phyloP scores from a whole-genome alignment of 1,140 invertebrate genomes.

The Heliconius hermathena region DNA sequence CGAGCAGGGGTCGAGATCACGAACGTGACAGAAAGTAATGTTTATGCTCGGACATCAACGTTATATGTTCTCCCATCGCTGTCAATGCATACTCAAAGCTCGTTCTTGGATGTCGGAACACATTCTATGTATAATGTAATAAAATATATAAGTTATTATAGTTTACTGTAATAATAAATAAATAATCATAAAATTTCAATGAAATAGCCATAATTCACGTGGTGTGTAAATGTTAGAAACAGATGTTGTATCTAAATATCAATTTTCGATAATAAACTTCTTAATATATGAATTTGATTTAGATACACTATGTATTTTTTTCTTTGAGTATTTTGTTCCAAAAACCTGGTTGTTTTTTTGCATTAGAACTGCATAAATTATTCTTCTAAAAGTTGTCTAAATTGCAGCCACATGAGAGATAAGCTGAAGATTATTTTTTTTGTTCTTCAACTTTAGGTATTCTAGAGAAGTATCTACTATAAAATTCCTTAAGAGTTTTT shows the following conservation, averaged over 20 bases:
- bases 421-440: neutral
- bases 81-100: neutral
- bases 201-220: no score
- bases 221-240: no score
- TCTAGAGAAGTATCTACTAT: neutral
- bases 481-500: neutral
- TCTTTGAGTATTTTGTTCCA: no score
- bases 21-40: conserved; percentile 29
- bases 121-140: neutral
- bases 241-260: no score
- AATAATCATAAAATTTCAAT: no score
- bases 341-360: no score
- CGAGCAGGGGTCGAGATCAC: conserved; percentile 25
- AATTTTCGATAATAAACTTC: no score
- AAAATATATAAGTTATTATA: neutral
- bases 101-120: neutral
- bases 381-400: neutral
- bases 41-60: conserved; percentile 16
- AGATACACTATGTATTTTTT: no score
- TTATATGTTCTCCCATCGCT: neutral
- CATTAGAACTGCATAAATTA: neutral
- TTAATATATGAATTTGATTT: no score
- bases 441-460: neutral
- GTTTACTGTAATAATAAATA: no score
- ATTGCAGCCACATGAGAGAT: neutral